These are phyloP conservation scores for Otocyon megalotis DNA, from an alignment of 2,113 vertebrate genomes.

Conservation along the genomic window DNA sequence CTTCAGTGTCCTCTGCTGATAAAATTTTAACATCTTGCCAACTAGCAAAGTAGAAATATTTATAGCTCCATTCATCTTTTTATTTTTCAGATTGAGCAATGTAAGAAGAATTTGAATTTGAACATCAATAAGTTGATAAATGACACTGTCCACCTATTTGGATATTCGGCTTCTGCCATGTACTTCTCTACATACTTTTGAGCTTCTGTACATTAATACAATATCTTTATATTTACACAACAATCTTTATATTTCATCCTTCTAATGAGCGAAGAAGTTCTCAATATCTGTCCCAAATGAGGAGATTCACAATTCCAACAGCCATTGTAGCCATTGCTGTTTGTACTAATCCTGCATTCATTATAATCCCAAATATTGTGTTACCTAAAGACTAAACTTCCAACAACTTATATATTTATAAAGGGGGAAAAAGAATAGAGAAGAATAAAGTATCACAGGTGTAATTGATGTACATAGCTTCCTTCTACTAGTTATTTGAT, in stretches of 20 bases:
- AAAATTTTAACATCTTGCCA: not conserved
- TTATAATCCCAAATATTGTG: not conserved
- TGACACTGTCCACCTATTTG: not conserved
- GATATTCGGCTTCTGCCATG: not conserved
- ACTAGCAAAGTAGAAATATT: not conserved
- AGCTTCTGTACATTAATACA: not conserved
- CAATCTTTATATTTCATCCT: not conserved
- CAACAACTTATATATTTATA: not conserved
- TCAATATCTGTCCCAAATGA: not conserved
- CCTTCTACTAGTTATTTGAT: not conserved
- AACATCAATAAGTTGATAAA: not conserved
- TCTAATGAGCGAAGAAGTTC: not conserved
- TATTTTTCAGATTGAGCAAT: not conserved
- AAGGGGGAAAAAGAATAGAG: not conserved
- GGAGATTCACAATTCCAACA: not conserved
- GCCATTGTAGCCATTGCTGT: not conserved
- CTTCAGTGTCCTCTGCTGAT: not conserved
- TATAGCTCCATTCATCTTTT: not conserved
- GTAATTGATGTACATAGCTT: not conserved
- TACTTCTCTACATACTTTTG: not conserved
- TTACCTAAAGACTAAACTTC: not conserved
- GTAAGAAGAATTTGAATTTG: not conserved
- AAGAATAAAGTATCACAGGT: not conserved
- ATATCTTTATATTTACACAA: not conserved
- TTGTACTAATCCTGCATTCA: not conserved